Evolutionary conservation across 2,888 invertebrate genomes (phyloP).

Genomic region (Neoaliturus tenellus): DNA sequence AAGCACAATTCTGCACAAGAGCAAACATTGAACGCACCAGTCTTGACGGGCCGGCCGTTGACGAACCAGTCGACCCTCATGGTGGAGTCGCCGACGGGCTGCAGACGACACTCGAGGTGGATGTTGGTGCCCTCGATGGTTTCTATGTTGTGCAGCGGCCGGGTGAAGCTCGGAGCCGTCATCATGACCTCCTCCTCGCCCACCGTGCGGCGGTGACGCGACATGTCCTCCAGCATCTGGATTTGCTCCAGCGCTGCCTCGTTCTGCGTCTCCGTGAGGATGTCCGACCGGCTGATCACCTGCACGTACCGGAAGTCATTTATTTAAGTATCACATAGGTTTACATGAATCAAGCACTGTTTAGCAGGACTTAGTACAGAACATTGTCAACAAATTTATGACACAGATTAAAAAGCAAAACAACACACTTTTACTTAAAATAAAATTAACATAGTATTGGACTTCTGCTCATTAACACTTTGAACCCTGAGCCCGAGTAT

Average conservation of each 20-base stretch:
- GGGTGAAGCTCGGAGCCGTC: constrained; percentile 92
- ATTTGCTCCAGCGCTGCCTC: constrained; percentile 95
- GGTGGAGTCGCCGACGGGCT: constrained; percentile 93
- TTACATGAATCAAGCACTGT: too few species aligned
- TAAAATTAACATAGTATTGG: too few species aligned
- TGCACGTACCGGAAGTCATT: too few species aligned
- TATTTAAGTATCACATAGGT: too few species aligned
- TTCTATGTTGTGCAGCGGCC: constrained; percentile 92
- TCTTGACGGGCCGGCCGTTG: constrained; percentile 94
- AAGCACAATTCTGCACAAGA: too few species aligned
- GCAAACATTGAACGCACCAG: constrained; percentile 81
- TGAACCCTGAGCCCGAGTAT: too few species aligned
- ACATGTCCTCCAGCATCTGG: constrained; percentile 89
- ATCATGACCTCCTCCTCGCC: constrained; percentile 89
- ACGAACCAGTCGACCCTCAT: constrained; percentile 98
- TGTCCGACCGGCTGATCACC: constrained; percentile 85
- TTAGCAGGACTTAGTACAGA: too few species aligned
- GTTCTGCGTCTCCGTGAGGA: constrained; percentile 93
- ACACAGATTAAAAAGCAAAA: too few species aligned
- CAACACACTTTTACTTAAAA: too few species aligned
- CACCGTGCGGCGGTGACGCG: constrained; percentile 81
- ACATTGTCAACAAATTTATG: too few species aligned
- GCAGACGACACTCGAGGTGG: constrained; percentile 93
- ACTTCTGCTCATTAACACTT: too few species aligned
- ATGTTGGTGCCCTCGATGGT: constrained; percentile 94